Base-by-base conservation (phyloP, 1,140 invertebrate genomes). In the Littorina saxatilis region DNA sequence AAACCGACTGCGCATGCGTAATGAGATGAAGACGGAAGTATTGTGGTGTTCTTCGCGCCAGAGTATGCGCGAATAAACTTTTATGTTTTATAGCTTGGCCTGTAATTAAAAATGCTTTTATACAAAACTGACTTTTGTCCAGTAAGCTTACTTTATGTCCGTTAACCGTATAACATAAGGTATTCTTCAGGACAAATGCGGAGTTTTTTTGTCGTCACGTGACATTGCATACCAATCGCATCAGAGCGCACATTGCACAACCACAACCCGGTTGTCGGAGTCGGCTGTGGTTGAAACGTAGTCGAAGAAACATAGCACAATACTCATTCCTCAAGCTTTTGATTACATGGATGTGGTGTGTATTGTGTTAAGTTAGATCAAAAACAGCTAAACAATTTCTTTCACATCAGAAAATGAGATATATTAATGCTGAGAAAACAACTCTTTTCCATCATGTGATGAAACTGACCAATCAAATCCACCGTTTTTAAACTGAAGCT, bases 391-490 rank as follows among this genome's bases (percentile, higher is more conserved):
- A 13, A 39, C 23, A 68, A 5, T 39, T 39, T 13, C 9, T 68
- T 39, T 39, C 37, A 68, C 23, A 35, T 15, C 37, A 37, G 32
- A 68, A 39, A 68, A n/a, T 39, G 13, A 47, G 35, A 1, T 43
- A 50, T 40, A 78, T 80, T 76, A 68, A 63, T 32, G 47, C 29
- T 40, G 50, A 80, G 66, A 76, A 50, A 40, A 40, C 63, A 55
- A 9, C 37, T 47, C 52, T 72, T 73, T 80, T n/a, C 74, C 70
- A 85, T 88, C 91, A 91, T 90, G 90, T 91, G 91, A 91, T 84
- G 63, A 37, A 82, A 79, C 83, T 88, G 86, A 86, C 91, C 91
- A 92, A 92, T 92, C 86, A 89, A 85, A 89, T 82, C 77, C 61
- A 76, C 73, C 66, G 81, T 82, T 90, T 91, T 91, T 88, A 76